phyloP scores from a whole-genome alignment of 2,113 vertebrate species.

The Oenanthe oenanthe region DNA sequence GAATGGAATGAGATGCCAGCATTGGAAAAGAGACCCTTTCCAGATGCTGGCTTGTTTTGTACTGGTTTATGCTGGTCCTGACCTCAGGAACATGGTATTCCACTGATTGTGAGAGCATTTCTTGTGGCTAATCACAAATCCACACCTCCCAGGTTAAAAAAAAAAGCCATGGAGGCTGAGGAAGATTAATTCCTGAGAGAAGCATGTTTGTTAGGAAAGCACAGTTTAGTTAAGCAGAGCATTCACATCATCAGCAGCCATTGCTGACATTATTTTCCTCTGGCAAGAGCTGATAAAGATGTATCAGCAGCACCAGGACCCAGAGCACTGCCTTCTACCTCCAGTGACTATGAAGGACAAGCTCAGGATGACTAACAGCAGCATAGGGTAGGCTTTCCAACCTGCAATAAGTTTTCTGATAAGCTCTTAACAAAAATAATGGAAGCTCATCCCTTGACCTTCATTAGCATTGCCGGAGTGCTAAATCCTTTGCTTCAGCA shows the following conservation, averaged over 20 bases:
- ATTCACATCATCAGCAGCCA: background rate
- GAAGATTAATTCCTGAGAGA: background rate
- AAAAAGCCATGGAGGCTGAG: background rate
- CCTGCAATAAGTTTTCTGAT: background rate
- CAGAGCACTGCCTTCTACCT: background rate
- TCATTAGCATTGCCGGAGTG: background rate
- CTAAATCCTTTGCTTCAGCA: background rate
- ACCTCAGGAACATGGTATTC: background rate
- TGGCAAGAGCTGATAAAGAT: background rate
- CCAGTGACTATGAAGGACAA: background rate
- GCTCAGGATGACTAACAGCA: background rate
- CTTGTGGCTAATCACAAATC: background rate
- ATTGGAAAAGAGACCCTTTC: background rate
- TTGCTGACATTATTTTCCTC: background rate
- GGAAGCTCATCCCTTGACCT: background rate
- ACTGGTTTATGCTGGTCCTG: background rate
- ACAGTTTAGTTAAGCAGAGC: background rate
- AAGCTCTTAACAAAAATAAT: background rate
- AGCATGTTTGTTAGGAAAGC: background rate
- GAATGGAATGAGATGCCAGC: background rate
- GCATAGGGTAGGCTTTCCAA: background rate
- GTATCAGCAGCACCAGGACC: background rate
- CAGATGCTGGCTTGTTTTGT: background rate
- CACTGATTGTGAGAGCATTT: rapidly evolving
- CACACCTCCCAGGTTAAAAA: background rate